A percentile compares a stretch with the other conserved stretches of the same genome.
Evolutionary conservation across 1,140 invertebrate species (phyloP).

Genomic region (Leptopilina clavipes): DNA sequence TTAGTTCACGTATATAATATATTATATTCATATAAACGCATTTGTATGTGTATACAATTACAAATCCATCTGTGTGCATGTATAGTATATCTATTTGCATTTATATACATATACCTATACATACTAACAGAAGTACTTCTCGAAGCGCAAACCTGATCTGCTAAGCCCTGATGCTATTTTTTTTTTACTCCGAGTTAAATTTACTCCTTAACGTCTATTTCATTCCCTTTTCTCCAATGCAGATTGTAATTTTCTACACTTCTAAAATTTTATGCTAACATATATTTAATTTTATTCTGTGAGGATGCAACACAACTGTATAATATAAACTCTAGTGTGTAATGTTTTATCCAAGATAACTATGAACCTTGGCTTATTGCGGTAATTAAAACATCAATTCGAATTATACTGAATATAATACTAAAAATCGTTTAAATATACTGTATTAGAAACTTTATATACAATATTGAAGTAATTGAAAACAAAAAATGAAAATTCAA

Average conservation of each 20-base stretch:
- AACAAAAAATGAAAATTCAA: no score
- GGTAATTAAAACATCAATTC: constrained; percentile 7
- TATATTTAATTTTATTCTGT: constrained; percentile 17
- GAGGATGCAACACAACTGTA: neutral
- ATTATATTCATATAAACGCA: no score
- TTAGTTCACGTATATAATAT: no score
- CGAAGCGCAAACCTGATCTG: constrained; percentile 52
- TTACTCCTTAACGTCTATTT: constrained; percentile 52
- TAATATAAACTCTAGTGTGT: neutral
- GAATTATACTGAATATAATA: neutral
- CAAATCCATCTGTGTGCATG: neutral
- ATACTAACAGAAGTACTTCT: constrained; percentile 42
- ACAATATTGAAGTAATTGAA: no score
- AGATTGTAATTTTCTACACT: constrained; percentile 8
- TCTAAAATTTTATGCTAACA: constrained; percentile 17
- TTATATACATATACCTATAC: neutral
- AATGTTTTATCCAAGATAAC: neutral
- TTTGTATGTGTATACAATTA: neutral
- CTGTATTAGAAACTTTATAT: no score
- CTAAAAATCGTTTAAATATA: no score
- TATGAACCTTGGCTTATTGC: neutral
- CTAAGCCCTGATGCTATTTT: constrained; percentile 32
- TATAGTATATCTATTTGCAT: neutral
- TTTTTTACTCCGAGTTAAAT: constrained; percentile 48
- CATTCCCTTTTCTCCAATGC: constrained; percentile 40